Conservation (phyloP, 2,113 vertebrate species). For the Limnothrissa miodon region DNA sequence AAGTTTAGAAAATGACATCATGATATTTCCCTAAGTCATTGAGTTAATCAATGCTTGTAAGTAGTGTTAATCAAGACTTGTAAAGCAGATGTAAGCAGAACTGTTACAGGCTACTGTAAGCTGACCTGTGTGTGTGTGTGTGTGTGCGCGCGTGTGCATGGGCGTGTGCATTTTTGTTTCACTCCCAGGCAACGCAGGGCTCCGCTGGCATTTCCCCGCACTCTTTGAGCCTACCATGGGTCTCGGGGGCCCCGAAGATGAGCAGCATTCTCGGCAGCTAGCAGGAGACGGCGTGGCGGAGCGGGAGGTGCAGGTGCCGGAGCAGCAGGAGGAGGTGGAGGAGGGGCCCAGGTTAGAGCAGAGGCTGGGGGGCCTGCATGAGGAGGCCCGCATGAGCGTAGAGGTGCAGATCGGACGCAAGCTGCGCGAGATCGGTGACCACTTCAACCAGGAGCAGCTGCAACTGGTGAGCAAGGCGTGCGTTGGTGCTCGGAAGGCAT, state of each 20-base stretch:
- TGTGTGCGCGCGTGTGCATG: too few species aligned
- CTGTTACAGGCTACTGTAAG: background rate
- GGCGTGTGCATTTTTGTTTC: background rate
- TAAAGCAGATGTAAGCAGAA: background rate
- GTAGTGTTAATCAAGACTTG: background rate
- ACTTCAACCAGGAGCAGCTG: conserved; percentile 68
- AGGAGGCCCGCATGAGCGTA: conserved; percentile 55
- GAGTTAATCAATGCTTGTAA: too few species aligned
- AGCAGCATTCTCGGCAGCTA: background rate
- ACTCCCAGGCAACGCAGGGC: conserved; percentile 58
- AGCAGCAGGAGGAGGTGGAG: conserved; percentile 31
- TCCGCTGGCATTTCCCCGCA: conserved; percentile 60
- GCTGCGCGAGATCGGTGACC: conserved; percentile 70
- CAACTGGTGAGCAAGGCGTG: conserved; percentile 59
- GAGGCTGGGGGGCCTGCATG: conserved; percentile 42
- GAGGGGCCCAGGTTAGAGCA: conserved; percentile 53
- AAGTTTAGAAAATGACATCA: too few species aligned
- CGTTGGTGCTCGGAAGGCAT: too few species aligned
- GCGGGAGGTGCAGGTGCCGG: conserved; percentile 35
- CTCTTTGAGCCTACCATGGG: conserved; percentile 65
- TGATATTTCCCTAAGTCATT: too few species aligned
- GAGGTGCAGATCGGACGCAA: conserved; percentile 68
- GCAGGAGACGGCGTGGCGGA: background rate
- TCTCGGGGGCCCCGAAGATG: conserved; percentile 51
- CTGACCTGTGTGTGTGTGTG: conserved; percentile 1